Evolutionary conservation across 2,113 vertebrate genomes (phyloP), one percentile per base, ranked within the genome.

Genomic region (Periophthalmus modestus): DNA sequence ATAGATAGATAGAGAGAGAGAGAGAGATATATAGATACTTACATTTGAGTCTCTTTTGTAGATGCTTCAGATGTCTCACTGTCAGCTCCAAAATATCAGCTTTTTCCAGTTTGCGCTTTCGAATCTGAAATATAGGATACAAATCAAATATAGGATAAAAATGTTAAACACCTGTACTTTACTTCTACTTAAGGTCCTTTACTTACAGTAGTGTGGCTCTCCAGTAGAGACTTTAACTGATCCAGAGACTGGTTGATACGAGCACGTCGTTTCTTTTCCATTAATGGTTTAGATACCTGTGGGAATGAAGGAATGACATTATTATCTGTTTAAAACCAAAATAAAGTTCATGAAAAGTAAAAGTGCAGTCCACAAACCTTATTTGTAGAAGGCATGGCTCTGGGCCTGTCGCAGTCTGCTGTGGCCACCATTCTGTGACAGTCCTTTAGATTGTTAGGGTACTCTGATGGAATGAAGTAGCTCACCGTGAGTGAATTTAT

Each of bases 1-100:
- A n/a, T n/a, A n/a, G n/a, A n/a, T n/a, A n/a, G n/a, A n/a, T n/a
- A n/a, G n/a, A n/a, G n/a, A n/a, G n/a, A n/a, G n/a, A n/a, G n/a
- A n/a, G n/a, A n/a, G n/a, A n/a, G n/a, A n/a, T n/a, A n/a, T n/a
- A n/a, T n/a, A n/a, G n/a, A n/a, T n/a, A n/a, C 91, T 77, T 69
- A 93, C 93, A 87, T 82, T 69, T 89, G 34, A 89, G 82, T 7
- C 85, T 92, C 69, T 82, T 94, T 78, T 97, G 95, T 24, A 97
- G 92, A 82, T 93, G 93, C 77, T 88, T 93, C 57, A 97, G 82
- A 78, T 97, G 96, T 84, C 95, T 96, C 71, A 97, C 96, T 4
- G 95, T 97, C 39, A 97, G 87, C 80, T 97, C 96, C 85, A 97
- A 71, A 76, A 97, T 96, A 21, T 97, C 96, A 0, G 96, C 96